Conservation (phyloP, 2,797 vertebrate genomes). For the Falco berigora region DNA sequence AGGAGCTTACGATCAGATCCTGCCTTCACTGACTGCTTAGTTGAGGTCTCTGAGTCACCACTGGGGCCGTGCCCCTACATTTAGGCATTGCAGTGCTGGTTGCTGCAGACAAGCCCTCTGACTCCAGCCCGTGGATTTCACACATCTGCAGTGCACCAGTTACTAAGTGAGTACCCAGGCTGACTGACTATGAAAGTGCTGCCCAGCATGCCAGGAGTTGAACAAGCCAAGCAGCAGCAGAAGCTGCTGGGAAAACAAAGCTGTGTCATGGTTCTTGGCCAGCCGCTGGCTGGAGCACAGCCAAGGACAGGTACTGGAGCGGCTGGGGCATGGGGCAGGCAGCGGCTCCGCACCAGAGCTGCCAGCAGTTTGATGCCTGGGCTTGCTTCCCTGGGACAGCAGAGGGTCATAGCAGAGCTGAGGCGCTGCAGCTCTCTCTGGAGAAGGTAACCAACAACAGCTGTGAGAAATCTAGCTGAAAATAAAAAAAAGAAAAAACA, state of each 20-base stretch:
- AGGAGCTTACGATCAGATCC: neutral
- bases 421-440: neutral
- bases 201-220: neutral
- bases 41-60: conserved; percentile 25
- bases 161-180: neutral
- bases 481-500: rapidly evolving
- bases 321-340: rapidly evolving
- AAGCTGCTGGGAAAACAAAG: neutral
- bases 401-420: neutral
- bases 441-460: neutral
- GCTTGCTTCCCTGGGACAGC: neutral
- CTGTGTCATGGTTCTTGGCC: neutral
- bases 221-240: neutral
- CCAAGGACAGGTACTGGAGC: neutral
- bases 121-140: neutral
- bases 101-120: neutral
- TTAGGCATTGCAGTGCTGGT: neutral
- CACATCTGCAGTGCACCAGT: neutral
- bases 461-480: neutral
- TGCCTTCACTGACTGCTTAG: neutral
- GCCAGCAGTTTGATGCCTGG: neutral
- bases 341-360: neutral
- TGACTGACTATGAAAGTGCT: neutral
- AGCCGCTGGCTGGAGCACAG: neutral
- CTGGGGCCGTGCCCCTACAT: neutral